Evolutionary conservation across 2,888 invertebrate genomes (phyloP), one percentile per base, ranked within the genome.

Genomic region (Crepidodera aurea): DNA sequence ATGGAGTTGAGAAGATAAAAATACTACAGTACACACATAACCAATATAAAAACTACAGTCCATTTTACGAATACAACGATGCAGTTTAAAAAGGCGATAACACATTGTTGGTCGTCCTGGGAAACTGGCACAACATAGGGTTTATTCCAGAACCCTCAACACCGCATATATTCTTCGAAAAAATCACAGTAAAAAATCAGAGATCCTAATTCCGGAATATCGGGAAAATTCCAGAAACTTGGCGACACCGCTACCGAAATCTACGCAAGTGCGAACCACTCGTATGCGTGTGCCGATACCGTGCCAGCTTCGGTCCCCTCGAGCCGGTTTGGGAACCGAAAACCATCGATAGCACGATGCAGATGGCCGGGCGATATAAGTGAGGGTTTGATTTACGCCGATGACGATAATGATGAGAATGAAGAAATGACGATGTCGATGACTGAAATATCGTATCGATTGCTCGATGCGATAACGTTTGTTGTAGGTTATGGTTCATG

Each of bases 361-460:
- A 56, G 46, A 27, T 44, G 56, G 13, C 37, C 56, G 34, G 18
- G 56, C 46, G 62, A 67, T 68, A 71, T 72, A 73, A 72, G 69
- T 69, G 70, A 70, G 71, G 73, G 71, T 74, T 73, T 73, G 74
- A 74, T 75, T 74, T 73, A 75, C 71, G 69, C 64, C 70, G 71
- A 73, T 74, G 71, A 15, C 7, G 16, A 32, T 32, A 22, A 29
- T 15, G 29, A 50, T 15, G 18, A 48, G 3, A 2, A 39, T 16
- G 39, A 16, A 7, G 39, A 39, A 39, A 39, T 29, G 29, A 50
- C 50, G 50, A 50, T 37, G 44, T 46, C 56, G 56, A 46, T 48
- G 56, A 72, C 72, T 72, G 69, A 16, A 46, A 50, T 50, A 50
- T 32, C 15, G 29, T 69, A 75, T 73, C 71, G 72, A 73, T 73